phyloP scores from a whole-genome alignment of 2,888 invertebrate genomes.

The Trichogramma evanescens region DNA sequence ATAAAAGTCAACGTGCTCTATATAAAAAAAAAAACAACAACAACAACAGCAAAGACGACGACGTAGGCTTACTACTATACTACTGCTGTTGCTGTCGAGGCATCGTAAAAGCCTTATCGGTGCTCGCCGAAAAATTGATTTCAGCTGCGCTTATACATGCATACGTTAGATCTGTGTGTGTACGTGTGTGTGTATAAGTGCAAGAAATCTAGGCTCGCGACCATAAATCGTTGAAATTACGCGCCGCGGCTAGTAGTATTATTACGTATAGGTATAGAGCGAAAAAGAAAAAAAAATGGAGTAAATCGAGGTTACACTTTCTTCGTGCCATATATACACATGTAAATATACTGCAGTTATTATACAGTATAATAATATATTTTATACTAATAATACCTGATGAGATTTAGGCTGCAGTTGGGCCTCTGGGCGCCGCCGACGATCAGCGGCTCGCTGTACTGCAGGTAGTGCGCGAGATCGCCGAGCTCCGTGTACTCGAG shows the following conservation, averaged over 20 bases:
- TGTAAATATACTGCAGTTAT: neutral
- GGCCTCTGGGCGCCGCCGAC: constrained; percentile 40
- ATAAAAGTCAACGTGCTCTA: no score
- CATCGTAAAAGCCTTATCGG: no score
- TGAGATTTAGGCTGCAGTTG: constrained; percentile 43
- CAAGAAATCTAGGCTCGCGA: neutral
- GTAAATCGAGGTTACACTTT: neutral
- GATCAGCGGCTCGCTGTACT: constrained; percentile 46
- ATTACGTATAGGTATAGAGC: no score
- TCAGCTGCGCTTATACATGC: neutral
- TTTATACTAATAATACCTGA: constrained; percentile 33
- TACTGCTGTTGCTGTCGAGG: no score
- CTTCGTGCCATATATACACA: no score
- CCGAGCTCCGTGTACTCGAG: constrained; percentile 71
- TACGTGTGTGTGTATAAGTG: neutral
- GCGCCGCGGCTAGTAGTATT: neutral
- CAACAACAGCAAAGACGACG: no score
- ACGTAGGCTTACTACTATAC: no score
- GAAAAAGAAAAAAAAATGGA: neutral
- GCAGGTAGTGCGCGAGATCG: constrained; percentile 64
- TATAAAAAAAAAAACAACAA: no score
- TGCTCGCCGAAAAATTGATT: constrained; percentile 9
- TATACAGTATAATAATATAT: neutral
- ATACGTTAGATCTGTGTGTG: neutral
- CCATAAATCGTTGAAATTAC: constrained; percentile 14